Base-by-base conservation (phyloP, 2,888 invertebrate species). In the Blera fallax region DNA sequence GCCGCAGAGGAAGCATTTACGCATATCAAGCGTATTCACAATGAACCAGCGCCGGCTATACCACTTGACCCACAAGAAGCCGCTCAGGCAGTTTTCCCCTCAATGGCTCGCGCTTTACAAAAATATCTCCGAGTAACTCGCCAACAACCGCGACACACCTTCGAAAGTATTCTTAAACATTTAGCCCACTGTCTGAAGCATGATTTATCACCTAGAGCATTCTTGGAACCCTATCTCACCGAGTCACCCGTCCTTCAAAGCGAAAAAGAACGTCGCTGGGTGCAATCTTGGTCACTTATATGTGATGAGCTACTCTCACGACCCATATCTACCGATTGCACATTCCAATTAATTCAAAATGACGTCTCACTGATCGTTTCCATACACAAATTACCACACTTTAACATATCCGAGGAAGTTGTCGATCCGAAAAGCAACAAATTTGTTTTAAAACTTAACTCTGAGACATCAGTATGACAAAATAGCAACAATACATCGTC, bases 1-100 rank as follows among this genome's bases (percentile, higher is more conserved):
- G 98, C 99, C 0, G 97, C 98, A 0, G 99, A 99, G 92, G 99
- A 99, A 90, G 98, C 99, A 0, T 99, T 99, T 92, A 98, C 98
- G 10, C 99, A 99, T 90, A 98, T 99, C 87, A 96, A 97, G 89
- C 94, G 98, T 40, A 94, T 98, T 85, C 93, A 95, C 87, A 94
- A 94, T 81, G 95, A 94, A 88, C 93, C 94, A 70, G 95, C 96
- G 32, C 95, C 97, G 0, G 96, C 97, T 0, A 95, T 96, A 80
- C 96, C 97, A 0, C 95, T 99, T 93, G 98, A 98, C 90, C 96
- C 99, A 0, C 95, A 97, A 89, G 99, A 99, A 93, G 99, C 99
- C 3, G 99, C 99, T 0, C 98, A 98, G 91, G 98, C 99, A 0
- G 98, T 99, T 73, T 99, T 99, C 91, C 99, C 99, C 1, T 98